Conservation (phyloP, 2,797 vertebrate species). For the Hapalemur alaotrensis region DNA sequence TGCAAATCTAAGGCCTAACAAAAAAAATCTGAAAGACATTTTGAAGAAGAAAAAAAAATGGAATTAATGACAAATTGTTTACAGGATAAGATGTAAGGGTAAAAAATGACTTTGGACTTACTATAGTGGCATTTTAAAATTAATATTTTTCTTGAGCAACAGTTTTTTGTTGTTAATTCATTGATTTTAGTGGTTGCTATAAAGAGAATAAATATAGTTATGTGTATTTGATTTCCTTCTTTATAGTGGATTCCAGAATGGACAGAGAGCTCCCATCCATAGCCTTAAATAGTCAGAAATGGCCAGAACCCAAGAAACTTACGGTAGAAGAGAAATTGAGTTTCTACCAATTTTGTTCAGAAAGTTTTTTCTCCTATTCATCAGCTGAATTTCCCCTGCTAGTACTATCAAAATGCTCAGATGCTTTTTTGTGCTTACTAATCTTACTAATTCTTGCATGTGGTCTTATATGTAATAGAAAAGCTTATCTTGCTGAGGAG, state of each 20-base stretch:
- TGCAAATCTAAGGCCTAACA: not conserved
- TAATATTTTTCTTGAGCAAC: not conserved
- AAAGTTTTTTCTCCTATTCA: not conserved
- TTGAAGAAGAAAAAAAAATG: not conserved
- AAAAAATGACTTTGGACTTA: not conserved
- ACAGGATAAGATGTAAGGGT: not conserved
- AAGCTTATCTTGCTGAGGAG: slow-evolving; percentile 12
- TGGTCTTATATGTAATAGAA: not conserved
- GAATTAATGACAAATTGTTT: not conserved
- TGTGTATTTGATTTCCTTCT: not conserved
- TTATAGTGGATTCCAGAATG: not conserved
- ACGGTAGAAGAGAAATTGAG: not conserved
- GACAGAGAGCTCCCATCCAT: not conserved
- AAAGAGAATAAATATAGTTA: not conserved
- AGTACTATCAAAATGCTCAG: not conserved
- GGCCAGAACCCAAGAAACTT: not conserved
- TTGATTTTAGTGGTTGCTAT: not conserved
- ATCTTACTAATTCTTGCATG: not conserved
- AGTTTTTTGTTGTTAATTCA: not conserved
- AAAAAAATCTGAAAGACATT: not conserved
- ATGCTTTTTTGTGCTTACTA: not conserved
- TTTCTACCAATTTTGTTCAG: slow-evolving; percentile 27
- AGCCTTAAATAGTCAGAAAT: not conserved
- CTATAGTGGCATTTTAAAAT: not conserved
- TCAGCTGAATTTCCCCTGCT: not conserved